Base-by-base conservation (phyloP, 2,113 vertebrate species). In the Stomatorhinus ivindoensis region DNA sequence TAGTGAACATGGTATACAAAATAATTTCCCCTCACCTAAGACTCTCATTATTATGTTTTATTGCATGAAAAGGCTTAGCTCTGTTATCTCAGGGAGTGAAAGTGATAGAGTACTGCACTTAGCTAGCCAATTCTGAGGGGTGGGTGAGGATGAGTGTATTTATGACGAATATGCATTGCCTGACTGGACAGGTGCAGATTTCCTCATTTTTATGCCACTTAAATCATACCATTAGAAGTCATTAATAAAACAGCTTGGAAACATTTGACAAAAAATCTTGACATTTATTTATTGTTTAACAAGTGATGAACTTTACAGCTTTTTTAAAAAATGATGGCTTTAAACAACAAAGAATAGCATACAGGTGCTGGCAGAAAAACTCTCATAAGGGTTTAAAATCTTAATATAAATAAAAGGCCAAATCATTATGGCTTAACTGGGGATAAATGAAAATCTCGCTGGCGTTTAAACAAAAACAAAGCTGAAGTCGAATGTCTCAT, bases 231-330 rank as follows among this genome's bases (percentile, higher is more conserved):
- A 91, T 91, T 93, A 93, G 91, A 94, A 95, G 91, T n/a, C 93
- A 94, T 94, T 92, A 94, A 95, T 93, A 91, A 94, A 94, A 92
- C 93, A 93, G 93, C 92, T 94, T 92, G 91, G 35, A 90, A 90
- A 82, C 91, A 95, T 96, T 97, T 97, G 96, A 95, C 96, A 97
- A 98, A 97, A 94, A 98, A 97, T 96, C 97, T 93, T 99, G 97
- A 99, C 98, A 99, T 99, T 99, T 99, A 99, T 99, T 99, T 97
- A 98, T 97, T 97, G 96, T 98, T 97, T 98, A 99, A 98, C 97
- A 98, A 96, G 97, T 99, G 98, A 99, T 98, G 97, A 99, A 98
- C 96, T 99, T 98, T 99, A 99, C 98, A 99, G 97, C 97, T 82
- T 50, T 61, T 84, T 58, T 58, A n/a, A n/a, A n/a, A 97, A 97